These are phyloP conservation scores for Hippocampus comes DNA, from an alignment of 2,113 vertebrate genomes.

Conservation along the genomic window DNA sequence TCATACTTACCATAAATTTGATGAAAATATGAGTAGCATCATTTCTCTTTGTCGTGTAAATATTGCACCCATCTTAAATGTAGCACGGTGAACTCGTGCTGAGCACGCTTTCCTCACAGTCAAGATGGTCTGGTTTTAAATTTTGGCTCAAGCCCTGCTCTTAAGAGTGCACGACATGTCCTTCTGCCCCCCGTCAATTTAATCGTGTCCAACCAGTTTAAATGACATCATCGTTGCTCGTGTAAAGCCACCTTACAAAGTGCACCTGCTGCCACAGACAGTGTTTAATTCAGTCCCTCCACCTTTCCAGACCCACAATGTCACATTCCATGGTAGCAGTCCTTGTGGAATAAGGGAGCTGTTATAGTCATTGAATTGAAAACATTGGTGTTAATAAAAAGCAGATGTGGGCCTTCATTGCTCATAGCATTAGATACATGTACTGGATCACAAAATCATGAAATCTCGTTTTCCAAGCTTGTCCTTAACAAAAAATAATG, in stretches of 20 bases:
- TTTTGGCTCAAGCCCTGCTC: too few species aligned
- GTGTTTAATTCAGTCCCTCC: slow-evolving; percentile 9
- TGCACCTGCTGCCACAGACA: slow-evolving; percentile 29
- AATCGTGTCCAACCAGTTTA: not conserved
- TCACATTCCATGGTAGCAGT: slow-evolving; percentile 50
- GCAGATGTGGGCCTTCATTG: slow-evolving; percentile 26
- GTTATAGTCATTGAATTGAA: slow-evolving; percentile 60
- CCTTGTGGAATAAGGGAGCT: slow-evolving; percentile 54
- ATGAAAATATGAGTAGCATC: not conserved
- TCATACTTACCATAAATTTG: not conserved
- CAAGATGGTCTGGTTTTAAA: too few species aligned
- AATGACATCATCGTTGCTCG: slow-evolving; percentile 10
- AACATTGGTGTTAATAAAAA: slow-evolving; percentile 72
- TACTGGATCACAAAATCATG: slow-evolving; percentile 33
- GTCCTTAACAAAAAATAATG: not conserved
- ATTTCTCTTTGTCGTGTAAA: not conserved
- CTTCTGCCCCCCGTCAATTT: not conserved
- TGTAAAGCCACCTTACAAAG: slow-evolving; percentile 8
- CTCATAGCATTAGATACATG: not conserved
- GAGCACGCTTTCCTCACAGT: too few species aligned
- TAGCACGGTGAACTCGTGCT: too few species aligned
- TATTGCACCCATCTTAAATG: not conserved
- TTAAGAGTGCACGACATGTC: too few species aligned
- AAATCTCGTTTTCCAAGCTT: slow-evolving; percentile 23
- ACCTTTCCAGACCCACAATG: slow-evolving; percentile 6